A percentile compares a stretch with the other conserved stretches of the same genome.
Conservation (phyloP, 2,888 invertebrate genomes). For the Eilema caniola region DNA sequence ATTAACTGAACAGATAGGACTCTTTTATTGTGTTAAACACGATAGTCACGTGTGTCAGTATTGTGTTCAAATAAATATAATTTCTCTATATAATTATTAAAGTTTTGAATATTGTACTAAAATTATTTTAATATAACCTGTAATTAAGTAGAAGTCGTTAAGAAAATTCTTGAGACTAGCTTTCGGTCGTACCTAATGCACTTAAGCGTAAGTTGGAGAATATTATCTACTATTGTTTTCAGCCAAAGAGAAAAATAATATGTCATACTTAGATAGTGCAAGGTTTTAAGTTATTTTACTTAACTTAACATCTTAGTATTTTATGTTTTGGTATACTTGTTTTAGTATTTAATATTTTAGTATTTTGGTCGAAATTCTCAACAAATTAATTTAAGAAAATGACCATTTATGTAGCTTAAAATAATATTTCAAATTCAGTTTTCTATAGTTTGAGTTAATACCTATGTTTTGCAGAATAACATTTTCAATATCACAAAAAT, state of each 20-base stretch:
- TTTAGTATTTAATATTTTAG: neutral
- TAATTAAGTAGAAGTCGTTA: slow-evolving; percentile 1
- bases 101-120: slow-evolving; percentile 12
- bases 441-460: neutral
- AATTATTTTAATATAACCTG: slow-evolving; percentile 1
- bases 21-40: slow-evolving; percentile 24
- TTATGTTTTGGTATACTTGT: neutral
- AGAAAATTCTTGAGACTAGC: slow-evolving; percentile 4
- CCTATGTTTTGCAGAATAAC: too few species aligned
- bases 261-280: neutral
- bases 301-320: neutral
- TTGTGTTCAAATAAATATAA: slow-evolving; percentile 36
- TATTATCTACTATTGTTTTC: neutral
- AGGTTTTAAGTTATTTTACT: neutral
- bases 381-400: neutral
- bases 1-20: slow-evolving; percentile 24
- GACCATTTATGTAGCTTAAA: neutral
- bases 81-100: slow-evolving; percentile 14
- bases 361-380: neutral
- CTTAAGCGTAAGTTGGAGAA: neutral
- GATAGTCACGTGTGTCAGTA: slow-evolving; percentile 27
- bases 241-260: neutral
- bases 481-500: too few species aligned
- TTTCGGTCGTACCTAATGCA: neutral
- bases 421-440: neutral